A percentile compares a stretch with the other conserved stretches of the same genome.
Evolutionary conservation across 2,888 invertebrate genomes (phyloP).

Genomic region (Mesochorus sp.): DNA sequence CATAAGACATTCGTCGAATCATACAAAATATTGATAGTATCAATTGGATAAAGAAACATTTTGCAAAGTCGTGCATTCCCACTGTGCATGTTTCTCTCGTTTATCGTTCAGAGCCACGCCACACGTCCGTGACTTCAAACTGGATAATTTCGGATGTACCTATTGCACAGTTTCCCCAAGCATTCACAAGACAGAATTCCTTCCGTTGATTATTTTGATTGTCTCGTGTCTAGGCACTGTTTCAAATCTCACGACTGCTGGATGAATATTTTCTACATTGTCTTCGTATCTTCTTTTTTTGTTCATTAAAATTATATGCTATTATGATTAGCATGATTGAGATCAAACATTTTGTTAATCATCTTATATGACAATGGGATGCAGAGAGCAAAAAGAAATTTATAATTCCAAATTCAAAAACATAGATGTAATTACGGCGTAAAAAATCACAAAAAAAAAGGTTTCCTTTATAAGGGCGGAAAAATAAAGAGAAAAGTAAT

Average conservation of each 20-base stretch:
- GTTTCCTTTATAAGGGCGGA: background rate
- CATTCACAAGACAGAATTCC: constrained; percentile 36
- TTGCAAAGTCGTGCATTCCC: constrained; percentile 7
- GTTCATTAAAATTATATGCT: no score
- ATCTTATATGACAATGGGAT: no score
- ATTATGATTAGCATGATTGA: no score
- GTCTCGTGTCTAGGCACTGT: constrained; percentile 36
- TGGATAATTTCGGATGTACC: constrained; percentile 45
- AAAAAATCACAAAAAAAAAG: background rate
- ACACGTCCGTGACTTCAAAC: constrained; percentile 42
- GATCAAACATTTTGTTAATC: no score
- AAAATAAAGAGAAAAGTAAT: background rate
- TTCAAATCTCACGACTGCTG: background rate
- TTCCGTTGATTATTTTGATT: constrained; percentile 41
- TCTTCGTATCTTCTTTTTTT: background rate
- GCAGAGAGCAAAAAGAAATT: no score
- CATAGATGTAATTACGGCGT: no score
- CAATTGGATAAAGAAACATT: background rate
- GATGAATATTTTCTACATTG: background rate
- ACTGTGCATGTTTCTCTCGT: constrained; percentile 16
- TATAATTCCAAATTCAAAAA: no score
- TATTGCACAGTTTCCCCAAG: constrained; percentile 40
- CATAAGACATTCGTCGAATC: no score
- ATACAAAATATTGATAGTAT: no score
- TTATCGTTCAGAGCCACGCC: constrained; percentile 53